Base-by-base conservation (phyloP, 1,140 invertebrate genomes). In the Bursaphelenchus mucronatus region DNA sequence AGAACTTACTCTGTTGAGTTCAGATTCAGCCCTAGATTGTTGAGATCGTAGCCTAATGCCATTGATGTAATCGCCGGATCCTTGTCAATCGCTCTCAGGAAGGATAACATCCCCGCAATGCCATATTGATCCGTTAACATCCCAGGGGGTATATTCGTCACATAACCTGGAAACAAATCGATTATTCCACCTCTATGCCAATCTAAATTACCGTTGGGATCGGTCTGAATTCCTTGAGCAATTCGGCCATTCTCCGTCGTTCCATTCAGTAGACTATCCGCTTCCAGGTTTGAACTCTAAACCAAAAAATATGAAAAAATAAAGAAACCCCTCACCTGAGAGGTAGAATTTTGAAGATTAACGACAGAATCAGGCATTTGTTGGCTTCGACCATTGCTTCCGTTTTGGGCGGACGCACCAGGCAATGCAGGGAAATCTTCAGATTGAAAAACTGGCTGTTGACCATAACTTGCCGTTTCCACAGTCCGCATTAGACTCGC, bases 121-220 rank as follows among this genome's bases (percentile, higher is more conserved):
- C 95, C 95, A 84, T 96, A 99, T 85, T 98, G 94, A 85, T 99
- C 96, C 72, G 90, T 91, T 63, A 99, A 92, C 94, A 98, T 98
- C 82, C 90, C 91, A 58, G 88, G 87, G 52, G 95, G 95, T 86
- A 99, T 97, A 84, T 97, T 95, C 76, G 92, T 93, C 69, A 98
- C 92, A 84, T 81, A 82, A 54, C 84, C 84, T 85, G 63, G 43
- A 74, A 75, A 59, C 17, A 66, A 59, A 21, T 40, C 58, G 40
- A 70, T 40, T 40, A 40, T 30, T 61, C 40, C 70, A 19, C 11
- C 11, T 39, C 13, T 39, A 41, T 59, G 13, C n/a, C 44, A 43
- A 69, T 39, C 11, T 46, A n/a, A 17, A 30, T 30, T 30, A 30
- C 30, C 30, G 5, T 30, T 30, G 30, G 30, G 30, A 5, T 30